Base-by-base conservation (phyloP, 2,888 invertebrate genomes). In the Steinernema hermaphroditum region DNA sequence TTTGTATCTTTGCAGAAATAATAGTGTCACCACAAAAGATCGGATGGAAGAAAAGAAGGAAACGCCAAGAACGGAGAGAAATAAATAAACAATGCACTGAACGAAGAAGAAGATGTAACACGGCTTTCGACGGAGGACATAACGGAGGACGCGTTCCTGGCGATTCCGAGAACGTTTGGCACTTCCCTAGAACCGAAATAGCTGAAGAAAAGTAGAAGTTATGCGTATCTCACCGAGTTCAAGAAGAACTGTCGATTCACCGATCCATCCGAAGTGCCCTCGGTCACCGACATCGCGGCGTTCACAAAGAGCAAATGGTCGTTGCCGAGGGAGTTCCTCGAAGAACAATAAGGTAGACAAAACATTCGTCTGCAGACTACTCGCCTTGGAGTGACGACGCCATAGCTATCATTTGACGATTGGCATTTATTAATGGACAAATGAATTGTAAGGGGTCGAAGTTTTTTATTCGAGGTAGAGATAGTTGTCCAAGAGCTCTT, bases 401-500 rank as follows among this genome's bases (percentile, higher is more conserved):
- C n/a, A n/a, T n/a, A n/a, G n/a, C n/a, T n/a, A n/a, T n/a, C n/a
- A n/a, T n/a, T n/a, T n/a, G n/a, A n/a, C n/a, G n/a, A n/a, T n/a
- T n/a, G n/a, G n/a, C n/a, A n/a, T n/a, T n/a, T n/a, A n/a, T n/a
- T n/a, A n/a, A n/a, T n/a, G n/a, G n/a, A n/a, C n/a, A n/a, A n/a
- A n/a, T n/a, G n/a, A n/a, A n/a, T n/a, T n/a, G n/a, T n/a, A n/a
- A n/a, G n/a, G n/a, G n/a, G n/a, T n/a, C n/a, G n/a, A n/a, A n/a
- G n/a, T n/a, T n/a, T 37, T 32, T 62, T 14, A 62, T 50, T 46
- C 49, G 19, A 70, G 54, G 70, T 70, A 70, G 32, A 24, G 19
- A 29, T 70, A 70, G 29, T 70, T 70, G 2, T 49, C 49, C 34
- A 50, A 9, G 32, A 70, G 29, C 37, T 70, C 70, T 22, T 49